Base-by-base conservation (phyloP, 2,113 vertebrate species). In the Ellobius talpinus region DNA sequence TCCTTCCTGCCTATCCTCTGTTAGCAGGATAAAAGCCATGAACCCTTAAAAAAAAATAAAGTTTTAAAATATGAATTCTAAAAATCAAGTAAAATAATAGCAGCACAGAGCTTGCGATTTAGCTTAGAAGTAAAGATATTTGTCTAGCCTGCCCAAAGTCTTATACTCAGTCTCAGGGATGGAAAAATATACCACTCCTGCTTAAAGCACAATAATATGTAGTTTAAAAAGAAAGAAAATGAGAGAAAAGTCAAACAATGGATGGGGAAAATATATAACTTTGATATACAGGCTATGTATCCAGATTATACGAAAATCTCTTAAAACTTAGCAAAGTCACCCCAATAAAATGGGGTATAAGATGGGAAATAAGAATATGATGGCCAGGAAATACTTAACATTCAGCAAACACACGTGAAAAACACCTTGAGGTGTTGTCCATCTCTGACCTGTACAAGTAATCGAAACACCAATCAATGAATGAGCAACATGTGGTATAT, bases 321-420 rank as follows among this genome's bases (percentile, higher is more conserved):
- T 76, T 89, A 88, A 94, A 85, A 95, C 14, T 68, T 65, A 45
- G 19, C 24, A 31, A 42, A 70, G 10, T 55, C 61, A 21, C 52
- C 11, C 45, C 45, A 58, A 23, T 23, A 58, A 77, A 88, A 82
- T 10, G 78, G 39, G 50, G 45, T 24, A 19, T 13, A n/a, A 61
- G 6, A 50, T 50, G 66, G 21, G 42, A 91, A 91, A 50, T 70
- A 63, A 89, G 29, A 82, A 77, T 19, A 36, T 29, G 33, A 50
- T 2, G 1, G 17, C 50, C 39, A 76, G 10, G 50, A 81, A 97
- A 66, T 47, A 29, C 39, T 66, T 42, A 86, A 47, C 23, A 55
- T 23, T 61, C 91, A 33, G 19, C 91, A 93, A 93, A 94, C 12
- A 50, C 17, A 86, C 65, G 93, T 89, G 42, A 82, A 94, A 97